These are phyloP conservation scores for Euura lappo DNA, from an alignment of 1,140 invertebrate species.

Conservation along the genomic window DNA sequence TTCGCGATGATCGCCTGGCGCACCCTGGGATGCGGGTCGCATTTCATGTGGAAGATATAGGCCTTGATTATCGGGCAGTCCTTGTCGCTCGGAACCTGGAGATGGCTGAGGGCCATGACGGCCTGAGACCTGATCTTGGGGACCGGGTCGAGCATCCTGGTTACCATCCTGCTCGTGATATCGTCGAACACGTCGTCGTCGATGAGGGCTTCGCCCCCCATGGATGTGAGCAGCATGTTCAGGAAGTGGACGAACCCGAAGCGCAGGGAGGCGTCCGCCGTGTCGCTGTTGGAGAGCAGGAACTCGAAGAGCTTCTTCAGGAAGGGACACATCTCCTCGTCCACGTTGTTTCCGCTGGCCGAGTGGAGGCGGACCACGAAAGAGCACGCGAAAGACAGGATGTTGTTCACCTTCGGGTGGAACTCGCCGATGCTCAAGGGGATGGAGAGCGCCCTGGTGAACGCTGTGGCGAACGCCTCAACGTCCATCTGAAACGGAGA, in stretches of 20 bases:
- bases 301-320: constrained; percentile 44
- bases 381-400: constrained; percentile 64
- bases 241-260: constrained; percentile 79
- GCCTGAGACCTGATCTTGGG: constrained; percentile 79
- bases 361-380: constrained; percentile 55
- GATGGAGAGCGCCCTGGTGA: constrained; percentile 40
- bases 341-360: constrained; percentile 26
- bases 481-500: constrained; percentile 39
- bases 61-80: constrained; percentile 80
- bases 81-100: constrained; percentile 80
- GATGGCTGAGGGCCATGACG: constrained; percentile 75
- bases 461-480: constrained; percentile 37
- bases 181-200: constrained; percentile 79
- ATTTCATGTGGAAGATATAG: constrained; percentile 77
- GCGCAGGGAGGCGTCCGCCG: constrained; percentile 67
- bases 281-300: constrained; percentile 58
- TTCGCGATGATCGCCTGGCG: constrained; percentile 49
- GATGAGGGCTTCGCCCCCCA: constrained; percentile 78
- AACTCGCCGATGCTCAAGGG: constrained; percentile 43
- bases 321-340: constrained; percentile 44
- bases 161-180: constrained; percentile 73
- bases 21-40: constrained; percentile 75
- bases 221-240: constrained; percentile 73
- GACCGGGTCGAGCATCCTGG: constrained; percentile 73
- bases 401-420: constrained; percentile 59